These are phyloP conservation scores for Fistularia tabacaria DNA, from an alignment of 2,797 vertebrate genomes.

Conservation along the genomic window DNA sequence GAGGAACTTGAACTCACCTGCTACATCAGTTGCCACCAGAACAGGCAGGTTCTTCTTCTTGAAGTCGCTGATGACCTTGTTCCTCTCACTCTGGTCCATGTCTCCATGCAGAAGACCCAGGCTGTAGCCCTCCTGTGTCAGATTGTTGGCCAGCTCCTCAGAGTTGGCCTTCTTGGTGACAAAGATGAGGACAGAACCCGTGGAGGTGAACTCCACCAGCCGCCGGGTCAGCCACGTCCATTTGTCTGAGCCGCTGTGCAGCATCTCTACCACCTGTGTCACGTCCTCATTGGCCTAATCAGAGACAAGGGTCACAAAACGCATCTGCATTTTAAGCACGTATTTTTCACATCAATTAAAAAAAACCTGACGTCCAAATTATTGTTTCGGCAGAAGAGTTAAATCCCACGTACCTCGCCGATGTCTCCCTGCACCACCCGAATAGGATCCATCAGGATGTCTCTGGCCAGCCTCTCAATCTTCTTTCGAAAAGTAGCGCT, in stretches of 20 bases:
- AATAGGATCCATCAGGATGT: slow-evolving; percentile 94
- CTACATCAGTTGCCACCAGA: slow-evolving; percentile 95
- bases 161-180: slow-evolving; percentile 97
- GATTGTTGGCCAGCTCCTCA: slow-evolving; percentile 91
- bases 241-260: slow-evolving; percentile 84
- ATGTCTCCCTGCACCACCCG: slow-evolving; percentile 98
- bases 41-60: slow-evolving; percentile 93
- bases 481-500: slow-evolving; percentile 98
- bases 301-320: not conserved
- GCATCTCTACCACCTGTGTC: slow-evolving; percentile 93
- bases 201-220: slow-evolving; percentile 93
- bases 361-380: too few species aligned
- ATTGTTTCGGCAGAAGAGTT: not conserved
- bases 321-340: not conserved
- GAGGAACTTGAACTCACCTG: slow-evolving; percentile 74
- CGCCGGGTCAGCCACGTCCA: slow-evolving; percentile 92
- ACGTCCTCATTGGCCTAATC: slow-evolving; percentile 94
- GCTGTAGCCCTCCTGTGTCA: slow-evolving; percentile 90
- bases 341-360: too few species aligned
- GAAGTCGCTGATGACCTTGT: slow-evolving; percentile 97
- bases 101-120: slow-evolving; percentile 96
- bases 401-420: slow-evolving; percentile 82
- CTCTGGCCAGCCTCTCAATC: slow-evolving; percentile 93
- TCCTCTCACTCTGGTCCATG: slow-evolving; percentile 99
- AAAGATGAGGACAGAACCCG: slow-evolving; percentile 93